These are phyloP conservation scores for Hippasteria phrygiana DNA, from an alignment of 53 echinoderm and acorn worm species.

Conservation along the genomic window DNA sequence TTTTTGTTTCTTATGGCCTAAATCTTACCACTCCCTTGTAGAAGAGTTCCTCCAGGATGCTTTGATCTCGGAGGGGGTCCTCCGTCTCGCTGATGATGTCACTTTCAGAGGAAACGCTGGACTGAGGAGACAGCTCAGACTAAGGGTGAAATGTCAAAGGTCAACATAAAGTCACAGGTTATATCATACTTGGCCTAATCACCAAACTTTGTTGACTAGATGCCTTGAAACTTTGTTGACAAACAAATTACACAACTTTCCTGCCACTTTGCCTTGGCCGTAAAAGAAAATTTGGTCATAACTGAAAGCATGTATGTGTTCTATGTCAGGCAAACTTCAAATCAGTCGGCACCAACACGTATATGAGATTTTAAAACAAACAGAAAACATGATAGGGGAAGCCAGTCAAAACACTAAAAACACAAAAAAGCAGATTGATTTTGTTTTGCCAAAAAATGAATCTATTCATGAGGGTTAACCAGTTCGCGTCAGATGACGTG, in stretches of 20 bases:
- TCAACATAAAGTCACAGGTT: neutral
- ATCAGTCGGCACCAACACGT: no score
- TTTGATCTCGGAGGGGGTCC: conserved; percentile 92
- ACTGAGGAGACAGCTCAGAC: conserved; percentile 80
- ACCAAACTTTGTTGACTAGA: no score
- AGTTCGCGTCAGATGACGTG: no score
- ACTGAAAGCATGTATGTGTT: no score
- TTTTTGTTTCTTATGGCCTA: neutral
- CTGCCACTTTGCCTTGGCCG: no score
- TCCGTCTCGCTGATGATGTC: conserved; percentile 83
- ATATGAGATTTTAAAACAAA: no score
- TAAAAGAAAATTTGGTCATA: no score
- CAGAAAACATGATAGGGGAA: no score
- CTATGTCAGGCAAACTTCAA: no score
- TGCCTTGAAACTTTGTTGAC: no score
- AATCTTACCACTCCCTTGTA: conserved; percentile 91
- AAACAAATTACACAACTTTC: no score
- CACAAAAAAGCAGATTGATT: neutral
- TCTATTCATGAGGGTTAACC: neutral
- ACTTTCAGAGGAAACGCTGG: conserved; percentile 81
- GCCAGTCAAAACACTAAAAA: no score
- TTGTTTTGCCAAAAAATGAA: neutral
- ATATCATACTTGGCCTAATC: neutral
- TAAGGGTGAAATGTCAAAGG: conserved; percentile 13
- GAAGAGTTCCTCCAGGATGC: conserved; percentile 95